Evolutionary conservation across 2,113 vertebrate species (phyloP).

Genomic region (Dicaeum eximium): DNA sequence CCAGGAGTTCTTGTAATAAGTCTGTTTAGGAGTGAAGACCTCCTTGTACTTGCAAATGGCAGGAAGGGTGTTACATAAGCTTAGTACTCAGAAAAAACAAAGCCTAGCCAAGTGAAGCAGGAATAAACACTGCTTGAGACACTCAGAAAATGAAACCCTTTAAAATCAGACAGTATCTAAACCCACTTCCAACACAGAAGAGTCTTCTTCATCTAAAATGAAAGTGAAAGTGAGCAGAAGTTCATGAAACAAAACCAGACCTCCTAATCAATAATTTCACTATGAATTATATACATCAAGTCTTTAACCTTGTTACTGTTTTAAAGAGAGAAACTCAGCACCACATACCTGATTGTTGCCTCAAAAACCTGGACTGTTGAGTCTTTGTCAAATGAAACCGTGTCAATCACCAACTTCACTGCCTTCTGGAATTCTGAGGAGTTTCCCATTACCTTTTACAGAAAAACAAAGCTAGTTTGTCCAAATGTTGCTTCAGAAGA

Average conservation of each 20-base stretch:
- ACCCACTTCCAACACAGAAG: not conserved
- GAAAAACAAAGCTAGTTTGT: not conserved
- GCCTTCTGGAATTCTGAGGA: slow-evolving; percentile 94
- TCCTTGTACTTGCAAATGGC: not conserved
- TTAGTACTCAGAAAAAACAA: not conserved
- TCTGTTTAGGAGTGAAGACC: not conserved
- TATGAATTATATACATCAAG: not conserved
- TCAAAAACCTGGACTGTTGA: slow-evolving; percentile 98
- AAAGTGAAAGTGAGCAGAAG: not conserved
- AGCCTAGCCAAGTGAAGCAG: not conserved
- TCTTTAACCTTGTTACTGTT: not conserved
- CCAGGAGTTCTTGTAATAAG: not conserved
- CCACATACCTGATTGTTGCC: slow-evolving; percentile 90
- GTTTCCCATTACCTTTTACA: slow-evolving; percentile 91
- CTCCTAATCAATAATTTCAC: not conserved
- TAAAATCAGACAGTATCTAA: not conserved
- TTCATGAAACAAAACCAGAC: not conserved
- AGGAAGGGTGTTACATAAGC: not conserved
- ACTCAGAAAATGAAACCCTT: not conserved
- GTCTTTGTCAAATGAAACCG: slow-evolving; percentile 96
- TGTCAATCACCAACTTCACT: slow-evolving; percentile 93
- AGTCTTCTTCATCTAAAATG: not conserved
- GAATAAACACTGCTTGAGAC: not conserved
- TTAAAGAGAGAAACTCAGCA: not conserved
- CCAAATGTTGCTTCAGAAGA: not conserved